These are phyloP conservation scores for Gymnodraco acuticeps DNA, from an alignment of 2,797 vertebrate genomes.

Conservation along the genomic window DNA sequence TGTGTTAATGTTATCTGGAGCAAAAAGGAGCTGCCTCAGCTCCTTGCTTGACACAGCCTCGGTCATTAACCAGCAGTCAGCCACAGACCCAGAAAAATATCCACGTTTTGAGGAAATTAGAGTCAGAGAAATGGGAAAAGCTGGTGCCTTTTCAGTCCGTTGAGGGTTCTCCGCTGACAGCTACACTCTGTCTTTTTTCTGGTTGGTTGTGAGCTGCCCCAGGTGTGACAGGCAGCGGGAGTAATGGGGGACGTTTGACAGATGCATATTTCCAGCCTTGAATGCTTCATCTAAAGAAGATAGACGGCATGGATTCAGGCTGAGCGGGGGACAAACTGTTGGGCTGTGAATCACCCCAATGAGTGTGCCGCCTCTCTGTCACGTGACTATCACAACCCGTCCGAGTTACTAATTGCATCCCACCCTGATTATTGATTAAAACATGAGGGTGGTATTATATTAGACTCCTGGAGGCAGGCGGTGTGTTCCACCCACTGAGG, in stretches of 20 bases:
- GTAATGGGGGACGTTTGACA: conserved; percentile 82
- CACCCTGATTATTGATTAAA: conserved; percentile 75
- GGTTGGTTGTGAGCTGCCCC: conserved; percentile 75
- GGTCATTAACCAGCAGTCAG: conserved; percentile 70
- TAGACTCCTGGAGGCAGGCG: conserved; percentile 28
- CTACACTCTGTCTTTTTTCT: conserved; percentile 75
- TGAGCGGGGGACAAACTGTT: conserved; percentile 75
- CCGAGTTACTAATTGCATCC: conserved; percentile 75
- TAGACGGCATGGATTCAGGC: conserved; percentile 75
- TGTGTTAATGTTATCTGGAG: conserved; percentile 48
- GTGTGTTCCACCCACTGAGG: conserved; percentile 18
- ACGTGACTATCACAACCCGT: conserved; percentile 62
- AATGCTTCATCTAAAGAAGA: conserved; percentile 85
- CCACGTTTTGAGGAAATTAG: conserved; percentile 77
- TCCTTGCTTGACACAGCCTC: conserved; percentile 53
- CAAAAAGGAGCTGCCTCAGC: conserved; percentile 66
- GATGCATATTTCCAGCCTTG: conserved; percentile 86
- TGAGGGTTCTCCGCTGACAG: conserved; percentile 77
- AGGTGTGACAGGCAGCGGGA: conserved; percentile 83
- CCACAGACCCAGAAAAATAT: conserved; percentile 70
- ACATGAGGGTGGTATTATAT: conserved; percentile 62
- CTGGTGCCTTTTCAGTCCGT: conserved; percentile 71
- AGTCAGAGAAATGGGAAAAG: conserved; percentile 71
- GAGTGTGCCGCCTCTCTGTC: conserved; percentile 71
- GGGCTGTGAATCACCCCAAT: conserved; percentile 83